Base-by-base conservation (phyloP, 2,888 invertebrate species). In the Lottia scabra region DNA sequence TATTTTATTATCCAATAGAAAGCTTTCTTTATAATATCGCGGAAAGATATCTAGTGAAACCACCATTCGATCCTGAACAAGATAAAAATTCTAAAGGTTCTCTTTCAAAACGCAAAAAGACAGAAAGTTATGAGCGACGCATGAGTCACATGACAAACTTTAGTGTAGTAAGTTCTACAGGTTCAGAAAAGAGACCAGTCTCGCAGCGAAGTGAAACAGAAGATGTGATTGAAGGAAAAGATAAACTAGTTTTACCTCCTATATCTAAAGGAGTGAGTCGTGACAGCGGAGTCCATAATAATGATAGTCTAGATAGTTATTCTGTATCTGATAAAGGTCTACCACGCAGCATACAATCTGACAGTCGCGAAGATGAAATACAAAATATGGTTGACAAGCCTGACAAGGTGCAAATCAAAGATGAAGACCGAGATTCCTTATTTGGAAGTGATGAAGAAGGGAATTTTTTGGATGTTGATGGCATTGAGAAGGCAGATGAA, bases 1-100 rank as follows among this genome's bases (percentile, higher is more conserved):
- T 89, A 23, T 87, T 85, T 74, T 89, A 83, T 75, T 89, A 88
- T 73, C 87, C 89, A 6, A 76, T 81, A n/a, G 84, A 87, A 19
- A 81, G 80, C 23, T 88, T 88, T 71, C 77, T 76, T 26, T 83
- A 81, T 76, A 88, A 88, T 78, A 87, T 87, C 43, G 87, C 87
- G 1, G 88, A 85, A 63, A 67, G 77, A 23, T 73, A 78, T 46
- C 67, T 81, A 66, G 74, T 75, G 16, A 73, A 69, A 27, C 74
- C 76, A 0, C 65, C 70, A 12, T 70, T 74, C 26, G 68, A 75
- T 26, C 62, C 62, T 13, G 44, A 62, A 15, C 78, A 77, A 44
- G 38, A 30, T 30, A 23, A 19, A 10, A 8, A 56, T 10, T 23
- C 56, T 3, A 56, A 56, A 56, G 23, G 56, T 56, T 23, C 23